Conservation (phyloP, 2,888 invertebrate genomes). For the Aleiodes alternator region DNA sequence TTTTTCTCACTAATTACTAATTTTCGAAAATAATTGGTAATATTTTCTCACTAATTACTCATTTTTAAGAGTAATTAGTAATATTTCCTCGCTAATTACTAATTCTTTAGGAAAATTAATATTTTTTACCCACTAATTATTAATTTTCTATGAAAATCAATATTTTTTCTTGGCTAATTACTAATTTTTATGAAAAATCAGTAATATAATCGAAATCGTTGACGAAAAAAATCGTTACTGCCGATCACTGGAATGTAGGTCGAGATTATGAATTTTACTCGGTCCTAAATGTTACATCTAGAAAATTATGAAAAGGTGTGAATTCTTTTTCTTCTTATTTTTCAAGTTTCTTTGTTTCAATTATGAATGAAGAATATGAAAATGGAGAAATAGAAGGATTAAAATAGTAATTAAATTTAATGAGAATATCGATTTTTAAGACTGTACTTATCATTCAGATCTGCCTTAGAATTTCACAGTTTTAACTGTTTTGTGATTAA, state of each 20-base stretch:
- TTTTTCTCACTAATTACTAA: no score
- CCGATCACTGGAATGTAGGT: slow-evolving; percentile 44
- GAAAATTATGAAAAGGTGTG: slow-evolving; percentile 61
- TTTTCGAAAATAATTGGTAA: no score
- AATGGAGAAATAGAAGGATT: slow-evolving; percentile 23
- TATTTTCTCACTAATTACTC: no score
- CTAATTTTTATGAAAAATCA: no score
- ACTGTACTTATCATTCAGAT: slow-evolving; percentile 59
- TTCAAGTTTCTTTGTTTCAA: slow-evolving; percentile 45
- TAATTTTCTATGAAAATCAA: no score
- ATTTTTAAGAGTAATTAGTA: no score
- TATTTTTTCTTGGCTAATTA: no score
- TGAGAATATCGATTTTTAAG: slow-evolving; percentile 42
- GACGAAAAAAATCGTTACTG: no score
- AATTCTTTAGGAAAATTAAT: no score
- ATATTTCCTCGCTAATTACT: no score
- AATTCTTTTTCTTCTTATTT: slow-evolving; percentile 66
- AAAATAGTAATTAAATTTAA: slow-evolving; percentile 14
- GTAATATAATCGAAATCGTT: no score
- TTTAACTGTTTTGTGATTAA: neutral
- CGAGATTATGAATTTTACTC: slow-evolving; percentile 53
- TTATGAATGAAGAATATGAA: slow-evolving; percentile 41
- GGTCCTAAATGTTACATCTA: slow-evolving; percentile 51
- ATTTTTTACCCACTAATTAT: no score
- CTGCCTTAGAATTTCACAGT: slow-evolving; percentile 39